Evolutionary conservation across 2,113 vertebrate species (phyloP).

Genomic region (Aptenodytes forsteri): DNA sequence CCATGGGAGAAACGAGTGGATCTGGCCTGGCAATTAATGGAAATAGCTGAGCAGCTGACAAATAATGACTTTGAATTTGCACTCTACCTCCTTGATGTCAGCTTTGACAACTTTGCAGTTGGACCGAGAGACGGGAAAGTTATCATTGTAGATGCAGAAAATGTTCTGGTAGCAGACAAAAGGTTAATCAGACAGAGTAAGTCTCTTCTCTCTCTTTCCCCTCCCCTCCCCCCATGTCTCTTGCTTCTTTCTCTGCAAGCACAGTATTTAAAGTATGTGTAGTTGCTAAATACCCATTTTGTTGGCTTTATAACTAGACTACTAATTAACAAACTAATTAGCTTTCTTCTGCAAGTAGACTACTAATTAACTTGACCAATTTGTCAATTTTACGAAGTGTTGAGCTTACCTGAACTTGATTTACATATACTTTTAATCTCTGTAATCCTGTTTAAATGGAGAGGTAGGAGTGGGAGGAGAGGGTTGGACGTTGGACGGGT

Average conservation of each 20-base stretch:
- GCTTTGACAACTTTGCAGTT: slow-evolving; percentile 98
- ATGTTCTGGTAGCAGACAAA: slow-evolving; percentile 97
- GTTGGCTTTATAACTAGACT: not conserved
- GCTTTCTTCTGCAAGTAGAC: not conserved
- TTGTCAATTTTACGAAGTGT: not conserved
- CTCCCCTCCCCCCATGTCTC: not conserved
- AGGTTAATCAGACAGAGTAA: slow-evolving; percentile 96
- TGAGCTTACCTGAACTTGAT: not conserved
- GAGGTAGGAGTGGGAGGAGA: not conserved
- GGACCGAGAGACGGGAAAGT: slow-evolving; percentile 95
- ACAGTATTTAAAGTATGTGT: not conserved
- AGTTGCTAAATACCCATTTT: not conserved
- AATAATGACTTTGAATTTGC: slow-evolving; percentile 99
- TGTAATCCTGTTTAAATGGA: not conserved
- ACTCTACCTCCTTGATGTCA: slow-evolving; percentile 98
- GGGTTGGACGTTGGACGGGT: fast-evolving
- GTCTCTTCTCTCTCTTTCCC: slow-evolving; percentile 42
- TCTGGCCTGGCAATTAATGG: slow-evolving; percentile 95
- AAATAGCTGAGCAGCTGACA: slow-evolving; percentile 98
- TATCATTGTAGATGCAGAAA: slow-evolving; percentile 98
- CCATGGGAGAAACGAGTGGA: slow-evolving; percentile 96
- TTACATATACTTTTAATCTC: not conserved
- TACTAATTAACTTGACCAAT: not conserved
- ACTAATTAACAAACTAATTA: not conserved
- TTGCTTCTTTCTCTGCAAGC: not conserved